Percentiles rank a stretch among this genome's conserved stretches.
Conservation (phyloP, 2,888 invertebrate species). For the Melipona beecheii region DNA sequence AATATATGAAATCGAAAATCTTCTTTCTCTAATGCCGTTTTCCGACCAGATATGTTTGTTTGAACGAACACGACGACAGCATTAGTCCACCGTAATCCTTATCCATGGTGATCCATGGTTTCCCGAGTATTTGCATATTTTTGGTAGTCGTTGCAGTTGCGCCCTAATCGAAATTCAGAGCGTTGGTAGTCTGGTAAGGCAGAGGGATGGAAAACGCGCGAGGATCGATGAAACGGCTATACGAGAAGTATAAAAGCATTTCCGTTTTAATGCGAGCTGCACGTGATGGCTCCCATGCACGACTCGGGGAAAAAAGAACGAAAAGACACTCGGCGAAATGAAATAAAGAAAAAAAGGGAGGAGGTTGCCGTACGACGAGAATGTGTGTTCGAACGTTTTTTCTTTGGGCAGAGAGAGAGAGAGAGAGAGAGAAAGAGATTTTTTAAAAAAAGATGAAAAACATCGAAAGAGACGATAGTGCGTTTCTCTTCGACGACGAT, state of each 20-base stretch:
- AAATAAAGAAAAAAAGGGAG: conserved; percentile 1
- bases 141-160: conserved; percentile 3
- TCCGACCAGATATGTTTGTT: too few relatives aligned
- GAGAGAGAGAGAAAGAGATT: not conserved
- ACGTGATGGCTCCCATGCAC: conserved; percentile 69
- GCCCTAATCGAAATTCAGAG: conserved; percentile 52
- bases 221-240: conserved; percentile 73
- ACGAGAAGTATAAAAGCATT: conserved; percentile 74
- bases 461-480: not conserved
- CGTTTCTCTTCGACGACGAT: not conserved
- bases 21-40: too few relatives aligned
- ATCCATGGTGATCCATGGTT: conserved; percentile 27
- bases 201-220: conserved; percentile 43
- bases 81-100: not conserved
- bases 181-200: conserved; percentile 56
- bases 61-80: too few relatives aligned
- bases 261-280: conserved; percentile 73
- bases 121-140: conserved; percentile 59
- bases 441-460: conserved; percentile 17
- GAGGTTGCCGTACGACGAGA: conserved; percentile 12
- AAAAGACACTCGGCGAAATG: not conserved
- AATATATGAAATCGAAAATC: too few relatives aligned
- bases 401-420: conserved; percentile 2
- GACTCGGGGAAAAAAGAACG: not conserved
- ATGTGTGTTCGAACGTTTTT: conserved; percentile 12